A percentile compares a stretch with the other conserved stretches of the same genome.
phyloP scores from a whole-genome alignment of 2,113 vertebrate species.

The Alethe castanea region DNA sequence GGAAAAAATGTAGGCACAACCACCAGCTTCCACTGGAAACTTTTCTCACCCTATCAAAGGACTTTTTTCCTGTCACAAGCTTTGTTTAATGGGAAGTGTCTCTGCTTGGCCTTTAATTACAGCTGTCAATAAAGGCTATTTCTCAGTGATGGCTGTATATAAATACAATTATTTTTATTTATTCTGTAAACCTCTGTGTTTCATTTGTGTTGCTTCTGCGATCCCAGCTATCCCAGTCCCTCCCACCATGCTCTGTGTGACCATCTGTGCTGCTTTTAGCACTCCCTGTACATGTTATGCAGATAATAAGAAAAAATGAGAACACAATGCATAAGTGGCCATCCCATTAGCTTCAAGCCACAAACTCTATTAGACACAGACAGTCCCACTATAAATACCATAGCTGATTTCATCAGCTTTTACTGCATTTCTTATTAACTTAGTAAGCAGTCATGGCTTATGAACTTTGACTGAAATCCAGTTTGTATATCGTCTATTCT shows the following conservation, averaged over 20 bases:
- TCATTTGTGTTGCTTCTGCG: background rate
- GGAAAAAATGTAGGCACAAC: background rate
- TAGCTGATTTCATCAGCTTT: background rate
- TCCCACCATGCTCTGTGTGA: background rate
- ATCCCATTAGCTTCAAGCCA: background rate
- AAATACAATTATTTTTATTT: background rate
- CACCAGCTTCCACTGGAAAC: background rate
- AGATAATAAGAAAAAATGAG: slow-evolving; percentile 6
- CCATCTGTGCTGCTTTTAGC: background rate
- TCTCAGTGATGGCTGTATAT: background rate
- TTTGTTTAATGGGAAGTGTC: background rate
- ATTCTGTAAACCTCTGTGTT: background rate
- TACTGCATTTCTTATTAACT: background rate
- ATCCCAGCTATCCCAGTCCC: background rate
- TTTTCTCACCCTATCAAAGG: background rate
- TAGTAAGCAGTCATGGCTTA: background rate
- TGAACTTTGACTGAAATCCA: background rate
- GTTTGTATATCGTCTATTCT: background rate
- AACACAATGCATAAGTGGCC: background rate
- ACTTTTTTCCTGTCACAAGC: background rate
- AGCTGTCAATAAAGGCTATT: background rate
- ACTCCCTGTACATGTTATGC: background rate
- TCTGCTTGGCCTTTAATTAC: background rate
- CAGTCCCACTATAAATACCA: background rate
- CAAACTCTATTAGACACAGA: background rate